A percentile compares a stretch with the other conserved stretches of the same genome.
Conservation (phyloP, 2,797 vertebrate species). For the Brachyalestes nurse region DNA sequence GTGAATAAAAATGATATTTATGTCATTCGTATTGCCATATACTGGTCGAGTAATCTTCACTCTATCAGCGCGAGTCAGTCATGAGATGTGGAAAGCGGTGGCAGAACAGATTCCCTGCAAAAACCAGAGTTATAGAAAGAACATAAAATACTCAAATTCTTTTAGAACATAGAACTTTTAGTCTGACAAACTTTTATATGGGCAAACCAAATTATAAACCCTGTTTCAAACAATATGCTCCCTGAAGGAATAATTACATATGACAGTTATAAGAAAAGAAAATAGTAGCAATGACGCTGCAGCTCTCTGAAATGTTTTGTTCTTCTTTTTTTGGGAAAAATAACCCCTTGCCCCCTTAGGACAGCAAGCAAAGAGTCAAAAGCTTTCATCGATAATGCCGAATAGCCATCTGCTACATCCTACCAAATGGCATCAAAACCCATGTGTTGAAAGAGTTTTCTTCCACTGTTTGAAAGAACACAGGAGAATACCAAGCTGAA, state of each 20-base stretch:
- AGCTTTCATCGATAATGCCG: conserved; percentile 50
- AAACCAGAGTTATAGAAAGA: not conserved
- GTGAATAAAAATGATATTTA: too few relatives aligned
- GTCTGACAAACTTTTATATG: too few relatives aligned
- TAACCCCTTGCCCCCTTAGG: not conserved
- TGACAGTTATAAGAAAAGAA: not conserved
- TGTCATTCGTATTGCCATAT: too few relatives aligned
- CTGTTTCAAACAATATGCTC: not conserved
- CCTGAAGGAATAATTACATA: not conserved
- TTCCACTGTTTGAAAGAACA: conserved; percentile 27
- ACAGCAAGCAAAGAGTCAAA: conserved; percentile 44
- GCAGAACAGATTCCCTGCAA: not conserved
- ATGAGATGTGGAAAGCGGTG: too few relatives aligned
- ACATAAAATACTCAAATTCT: not conserved
- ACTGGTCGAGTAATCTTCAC: too few relatives aligned
- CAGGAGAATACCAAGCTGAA: not conserved
- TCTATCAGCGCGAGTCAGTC: too few relatives aligned
- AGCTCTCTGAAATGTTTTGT: not conserved
- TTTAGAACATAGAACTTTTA: not conserved
- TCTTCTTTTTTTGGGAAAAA: not conserved
- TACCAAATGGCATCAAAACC: conserved; percentile 53
- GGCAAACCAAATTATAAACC: not conserved
- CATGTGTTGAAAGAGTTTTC: conserved; percentile 37
- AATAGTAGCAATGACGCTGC: not conserved
- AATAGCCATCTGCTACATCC: conserved; percentile 46